A percentile compares a stretch with the other conserved stretches of the same genome.
phyloP scores from a whole-genome alignment of 2,113 vertebrate genomes.

The Psophia crepitans region DNA sequence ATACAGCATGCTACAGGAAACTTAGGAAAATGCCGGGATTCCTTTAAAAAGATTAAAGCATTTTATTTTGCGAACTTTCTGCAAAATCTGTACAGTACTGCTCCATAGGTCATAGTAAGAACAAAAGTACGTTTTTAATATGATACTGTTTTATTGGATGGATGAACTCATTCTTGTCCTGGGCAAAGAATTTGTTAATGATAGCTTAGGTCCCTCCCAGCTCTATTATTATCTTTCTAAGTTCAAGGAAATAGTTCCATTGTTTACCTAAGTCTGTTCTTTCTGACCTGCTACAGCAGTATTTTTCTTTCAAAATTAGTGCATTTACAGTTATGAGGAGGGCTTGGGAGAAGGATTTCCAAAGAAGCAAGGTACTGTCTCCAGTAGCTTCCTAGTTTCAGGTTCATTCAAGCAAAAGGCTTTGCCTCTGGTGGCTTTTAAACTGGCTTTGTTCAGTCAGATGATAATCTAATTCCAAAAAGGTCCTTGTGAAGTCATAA shows the following conservation, averaged over 20 bases:
- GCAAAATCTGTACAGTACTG: background rate
- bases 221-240: background rate
- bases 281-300: background rate
- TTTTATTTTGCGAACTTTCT: background rate
- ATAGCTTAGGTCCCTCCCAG: background rate
- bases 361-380: background rate
- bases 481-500: background rate
- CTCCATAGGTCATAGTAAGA: background rate
- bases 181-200: background rate
- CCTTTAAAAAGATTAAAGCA: background rate
- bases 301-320: background rate
- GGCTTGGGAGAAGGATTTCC: background rate
- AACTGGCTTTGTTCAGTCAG: background rate
- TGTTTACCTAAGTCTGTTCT: background rate
- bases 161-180: background rate
- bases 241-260: background rate
- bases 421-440: background rate
- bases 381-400: background rate
- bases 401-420: background rate
- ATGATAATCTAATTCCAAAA: background rate
- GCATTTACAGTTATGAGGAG: background rate
- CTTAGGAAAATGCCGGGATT: background rate
- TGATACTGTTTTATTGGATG: background rate
- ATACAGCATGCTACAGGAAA: background rate
- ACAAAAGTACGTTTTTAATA: background rate